Base-by-base conservation (phyloP, 35 echinoderm and acorn worm genomes). In the Diadema setosum region DNA sequence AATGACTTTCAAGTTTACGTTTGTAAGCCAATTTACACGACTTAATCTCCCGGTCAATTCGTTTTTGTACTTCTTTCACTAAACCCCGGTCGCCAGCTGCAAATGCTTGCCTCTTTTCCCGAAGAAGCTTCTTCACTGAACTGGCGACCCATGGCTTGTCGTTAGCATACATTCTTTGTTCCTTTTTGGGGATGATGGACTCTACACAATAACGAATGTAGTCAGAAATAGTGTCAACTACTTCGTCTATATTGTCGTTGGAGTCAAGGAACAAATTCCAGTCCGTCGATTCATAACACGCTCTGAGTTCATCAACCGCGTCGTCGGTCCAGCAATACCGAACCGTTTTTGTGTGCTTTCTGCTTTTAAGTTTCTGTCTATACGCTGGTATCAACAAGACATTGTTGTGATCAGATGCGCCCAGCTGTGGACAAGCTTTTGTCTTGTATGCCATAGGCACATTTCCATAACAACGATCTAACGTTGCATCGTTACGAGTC, bases 391-490 rank as follows among this genome's bases (percentile, higher is more conserved):
- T 2, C n/a, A 88, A 45, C 9, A 76, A 27, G 29, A 81, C 40
- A 30, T 42, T 88, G 67, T 88, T 76, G 43, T 88, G 86, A 35
- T 88, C 67, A 2, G 86, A 88, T 39, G 35, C 37, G 9, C 86
- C 86, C 3, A 88, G 45, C 42, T 76, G 40, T 2, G 70, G 45
- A 35, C 86, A 80, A 1, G 31, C 18, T n/a, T 76, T 88, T 74
- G 89, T 42, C 44, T 91, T 91, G 33, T 84, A 91, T 2, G 89
- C 63, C 27, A 2, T 1, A 12, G 5, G 0, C 1, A 84, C 25
- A 39, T 84, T 91, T 3, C 81, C 89, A 84, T 84, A 83, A 26
- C 87, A 90, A 61, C 61, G 81, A 35, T 84, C 57, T 42, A 84
- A 37, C 5, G 24, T 73, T 17, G 26, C 39, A 27, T 91, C 31